Percentiles rank a stretch among this genome's conserved stretches.
phyloP scores from a whole-genome alignment of 2,888 invertebrate genomes.

The Epicampocera succincta region DNA sequence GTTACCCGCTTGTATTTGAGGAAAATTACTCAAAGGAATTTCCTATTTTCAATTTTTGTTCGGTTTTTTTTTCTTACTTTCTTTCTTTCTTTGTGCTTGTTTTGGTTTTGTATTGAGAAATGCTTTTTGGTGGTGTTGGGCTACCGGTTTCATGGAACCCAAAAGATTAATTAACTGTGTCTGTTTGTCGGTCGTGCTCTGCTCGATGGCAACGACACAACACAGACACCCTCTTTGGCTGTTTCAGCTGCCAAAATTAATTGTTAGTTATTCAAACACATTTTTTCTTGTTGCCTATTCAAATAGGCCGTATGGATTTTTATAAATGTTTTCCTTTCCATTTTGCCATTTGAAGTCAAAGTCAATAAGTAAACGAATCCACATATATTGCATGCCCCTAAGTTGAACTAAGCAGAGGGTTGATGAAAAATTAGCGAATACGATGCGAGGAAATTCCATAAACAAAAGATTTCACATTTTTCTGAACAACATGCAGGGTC shows the following conservation, averaged over 20 bases:
- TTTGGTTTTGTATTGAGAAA: conserved; percentile 66
- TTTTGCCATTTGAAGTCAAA: conserved; percentile 71
- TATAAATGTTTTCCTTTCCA: conserved; percentile 64
- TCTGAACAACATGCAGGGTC: no score
- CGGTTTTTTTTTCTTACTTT: conserved; percentile 6
- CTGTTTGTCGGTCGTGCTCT: conserved; percentile 65
- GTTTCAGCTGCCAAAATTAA: conserved; percentile 74
- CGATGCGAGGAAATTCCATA: conserved; percentile 16
- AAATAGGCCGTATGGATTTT: conserved; percentile 44
- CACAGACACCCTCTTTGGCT: conserved; percentile 47
- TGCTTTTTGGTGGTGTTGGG: conserved; percentile 56
- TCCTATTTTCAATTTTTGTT: conserved; percentile 5
- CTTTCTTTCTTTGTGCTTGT: conserved; percentile 13
- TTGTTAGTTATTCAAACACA: conserved; percentile 80
- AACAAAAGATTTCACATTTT: neutral
- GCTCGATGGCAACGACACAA: conserved; percentile 12
- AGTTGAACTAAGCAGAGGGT: conserved; percentile 78
- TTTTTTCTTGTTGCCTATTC: conserved; percentile 75
- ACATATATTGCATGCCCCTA: conserved; percentile 76
- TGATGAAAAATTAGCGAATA: conserved; percentile 69
- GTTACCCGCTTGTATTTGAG: conserved; percentile 65
- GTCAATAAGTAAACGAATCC: conserved; percentile 81
- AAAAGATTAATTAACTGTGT: conserved; percentile 81
- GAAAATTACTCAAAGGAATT: conserved; percentile 63
- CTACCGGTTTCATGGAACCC: conserved; percentile 74